These are phyloP conservation scores for Dugesia japonica DNA, from an alignment of 2,888 invertebrate genomes.

Conservation along the genomic window DNA sequence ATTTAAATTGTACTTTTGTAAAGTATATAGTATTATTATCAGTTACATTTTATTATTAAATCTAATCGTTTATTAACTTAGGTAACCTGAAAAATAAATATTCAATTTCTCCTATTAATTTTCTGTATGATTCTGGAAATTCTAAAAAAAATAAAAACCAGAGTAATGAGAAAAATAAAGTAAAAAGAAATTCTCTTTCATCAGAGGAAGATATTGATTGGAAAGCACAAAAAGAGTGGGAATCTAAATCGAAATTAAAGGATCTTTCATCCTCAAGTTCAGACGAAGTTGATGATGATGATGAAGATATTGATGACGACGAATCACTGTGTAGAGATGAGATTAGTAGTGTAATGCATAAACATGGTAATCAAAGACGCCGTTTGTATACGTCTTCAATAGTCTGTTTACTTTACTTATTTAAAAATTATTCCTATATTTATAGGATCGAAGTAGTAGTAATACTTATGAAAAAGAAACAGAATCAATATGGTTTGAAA, in stretches of 20 bases:
- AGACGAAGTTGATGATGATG: not conserved
- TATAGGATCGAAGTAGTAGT: not conserved
- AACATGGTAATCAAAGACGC: not conserved
- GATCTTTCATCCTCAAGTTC: not conserved
- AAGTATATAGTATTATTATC: too few relatives aligned
- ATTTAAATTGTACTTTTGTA: too few relatives aligned
- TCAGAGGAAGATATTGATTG: not conserved
- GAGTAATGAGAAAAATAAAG: not conserved
- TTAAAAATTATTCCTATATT: too few relatives aligned
- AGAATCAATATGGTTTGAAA: not conserved
- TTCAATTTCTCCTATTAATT: not conserved
- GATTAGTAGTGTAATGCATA: not conserved
- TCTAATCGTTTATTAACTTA: not conserved
- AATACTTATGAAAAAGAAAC: constrained; percentile 20
- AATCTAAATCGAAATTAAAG: not conserved
- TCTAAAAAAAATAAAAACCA: not conserved
- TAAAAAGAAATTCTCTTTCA: constrained; percentile 11
- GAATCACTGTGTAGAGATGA: constrained; percentile 2
- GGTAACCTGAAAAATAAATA: not conserved
- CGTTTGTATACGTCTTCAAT: not conserved
- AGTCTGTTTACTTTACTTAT: too few relatives aligned
- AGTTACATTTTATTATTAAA: too few relatives aligned
- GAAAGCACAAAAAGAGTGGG: not conserved
- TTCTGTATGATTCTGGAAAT: not conserved
- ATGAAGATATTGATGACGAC: not conserved